phyloP scores from a whole-genome alignment of 2,888 invertebrate species.

The Amphipyra tragopoginis region DNA sequence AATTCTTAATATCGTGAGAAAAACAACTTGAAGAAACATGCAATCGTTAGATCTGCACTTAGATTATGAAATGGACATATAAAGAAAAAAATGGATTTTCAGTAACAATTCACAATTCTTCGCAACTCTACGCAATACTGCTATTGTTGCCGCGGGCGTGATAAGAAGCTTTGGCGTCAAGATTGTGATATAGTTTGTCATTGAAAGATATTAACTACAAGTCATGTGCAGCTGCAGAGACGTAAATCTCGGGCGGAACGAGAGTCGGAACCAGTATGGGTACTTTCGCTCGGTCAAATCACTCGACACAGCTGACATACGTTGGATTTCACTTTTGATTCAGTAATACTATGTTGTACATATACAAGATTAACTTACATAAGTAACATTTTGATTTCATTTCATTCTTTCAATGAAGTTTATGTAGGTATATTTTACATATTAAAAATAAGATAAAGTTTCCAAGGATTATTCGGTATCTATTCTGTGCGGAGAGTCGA shows the following conservation, averaged over 20 bases:
- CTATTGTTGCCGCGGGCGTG: conserved; percentile 36
- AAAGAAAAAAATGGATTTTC: conserved; percentile 35
- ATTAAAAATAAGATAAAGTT: not conserved
- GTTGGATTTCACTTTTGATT: conserved; percentile 86
- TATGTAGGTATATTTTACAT: not conserved
- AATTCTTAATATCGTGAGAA: conserved; percentile 34
- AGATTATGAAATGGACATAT: conserved; percentile 35
- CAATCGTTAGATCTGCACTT: conserved; percentile 20
- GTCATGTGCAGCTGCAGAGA: conserved; percentile 59
- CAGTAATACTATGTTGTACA: conserved; percentile 47
- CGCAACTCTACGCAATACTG: conserved; percentile 27
- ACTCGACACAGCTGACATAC: conserved; percentile 74
- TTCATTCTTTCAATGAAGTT: conserved; percentile 1
- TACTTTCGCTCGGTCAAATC: conserved; percentile 86
- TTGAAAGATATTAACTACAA: conserved; percentile 55
- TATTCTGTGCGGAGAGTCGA: conserved; percentile 10
- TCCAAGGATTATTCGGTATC: not conserved
- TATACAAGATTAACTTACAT: conserved; percentile 13
- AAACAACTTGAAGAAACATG: not conserved
- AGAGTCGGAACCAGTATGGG: conserved; percentile 82
- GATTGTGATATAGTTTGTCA: conserved; percentile 54
- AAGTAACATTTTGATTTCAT: conserved; percentile 29
- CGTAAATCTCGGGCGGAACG: conserved; percentile 65
- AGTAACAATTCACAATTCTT: conserved; percentile 29
- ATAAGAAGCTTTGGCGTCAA: conserved; percentile 36